Percentiles rank a stretch among this genome's conserved stretches.
phyloP scores from a whole-genome alignment of 2,797 vertebrate genomes.

The Denticeps clupeoides region DNA sequence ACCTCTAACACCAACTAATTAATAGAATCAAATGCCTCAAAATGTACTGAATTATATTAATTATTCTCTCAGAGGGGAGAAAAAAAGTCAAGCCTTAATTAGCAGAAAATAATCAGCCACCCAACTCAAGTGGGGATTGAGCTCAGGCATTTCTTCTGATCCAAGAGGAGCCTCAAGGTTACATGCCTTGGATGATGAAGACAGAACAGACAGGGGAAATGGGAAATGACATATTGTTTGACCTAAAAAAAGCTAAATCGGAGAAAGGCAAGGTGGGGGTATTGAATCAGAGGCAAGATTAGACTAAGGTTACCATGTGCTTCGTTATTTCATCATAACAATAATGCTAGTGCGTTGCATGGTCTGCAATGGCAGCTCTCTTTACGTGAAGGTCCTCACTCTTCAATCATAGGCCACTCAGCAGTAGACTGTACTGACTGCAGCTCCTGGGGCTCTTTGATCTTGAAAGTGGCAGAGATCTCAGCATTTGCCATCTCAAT shows the following conservation, averaged over 20 bases:
- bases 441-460: slow-evolving; percentile 26
- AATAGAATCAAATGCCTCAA: no score
- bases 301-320: no score
- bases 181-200: slow-evolving; percentile 9
- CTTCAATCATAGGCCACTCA: neutral
- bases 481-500: slow-evolving; percentile 36
- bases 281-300: no score
- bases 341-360: no score
- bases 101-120: slow-evolving; percentile 21
- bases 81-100: slow-evolving; percentile 28
- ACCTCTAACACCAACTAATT: no score
- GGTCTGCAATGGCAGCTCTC: no score
- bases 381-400: no score
- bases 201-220: neutral
- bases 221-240: slow-evolving; percentile 4
- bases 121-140: slow-evolving; percentile 21
- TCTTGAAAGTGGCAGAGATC: slow-evolving; percentile 40
- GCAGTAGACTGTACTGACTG: neutral
- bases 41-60: no score
- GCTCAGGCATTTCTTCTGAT: slow-evolving; percentile 20
- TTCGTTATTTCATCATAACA: no score
- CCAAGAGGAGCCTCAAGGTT: no score
- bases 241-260: no score
- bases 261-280: no score
- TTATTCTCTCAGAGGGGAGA: slow-evolving; percentile 13